Base-by-base conservation (phyloP, 2,888 invertebrate species). In the Nasonovia ribisnigri region DNA sequence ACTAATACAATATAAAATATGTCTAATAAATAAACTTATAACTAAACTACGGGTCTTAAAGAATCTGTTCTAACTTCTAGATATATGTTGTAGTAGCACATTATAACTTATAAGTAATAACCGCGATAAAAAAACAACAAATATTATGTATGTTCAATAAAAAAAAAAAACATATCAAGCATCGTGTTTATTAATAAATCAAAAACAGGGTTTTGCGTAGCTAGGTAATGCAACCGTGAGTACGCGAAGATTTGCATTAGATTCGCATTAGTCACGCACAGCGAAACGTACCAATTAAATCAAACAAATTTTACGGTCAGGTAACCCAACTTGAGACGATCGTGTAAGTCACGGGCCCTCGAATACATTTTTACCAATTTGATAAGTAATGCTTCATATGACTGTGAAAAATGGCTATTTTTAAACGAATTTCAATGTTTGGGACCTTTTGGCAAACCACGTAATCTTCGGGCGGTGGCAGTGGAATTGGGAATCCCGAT, bases 121-220 rank as follows among this genome's bases (percentile, higher is more conserved):
- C 43, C 42, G 11, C 29, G 26, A 89, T 16, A 57, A 57, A 89
- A 89, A 89, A 89, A 29, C 2, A 89, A 43, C 29, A 43, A 57
- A 43, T 42, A 88, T 88, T 5, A 88, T 13, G 8, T 24, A 42
- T 77, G 77, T 36, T 24, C 36, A 24, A 88, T 88, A 88, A 51
- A 36, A 88, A 88, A n/a, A 87, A 87, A 20, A 51, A 87, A n/a
- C 16, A 48, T 11, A 51, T 51, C 16, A 20, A 4, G 20, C 88
- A 88, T 88, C 48, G 36, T 88, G 51, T 88, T 48, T 88, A 88
- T 88, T 88, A 88, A 51, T 88, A 88, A 51, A 88, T 51, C 51
- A 36, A 36, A 77, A 36, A 88, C 24, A 43, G 46, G 26, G 46
- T 26, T 57, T 57, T 26, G 26, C 6, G 6, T 57, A 57, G 29